Conservation (phyloP, 2,797 vertebrate species). For the Notoglanidium macrostoma region DNA sequence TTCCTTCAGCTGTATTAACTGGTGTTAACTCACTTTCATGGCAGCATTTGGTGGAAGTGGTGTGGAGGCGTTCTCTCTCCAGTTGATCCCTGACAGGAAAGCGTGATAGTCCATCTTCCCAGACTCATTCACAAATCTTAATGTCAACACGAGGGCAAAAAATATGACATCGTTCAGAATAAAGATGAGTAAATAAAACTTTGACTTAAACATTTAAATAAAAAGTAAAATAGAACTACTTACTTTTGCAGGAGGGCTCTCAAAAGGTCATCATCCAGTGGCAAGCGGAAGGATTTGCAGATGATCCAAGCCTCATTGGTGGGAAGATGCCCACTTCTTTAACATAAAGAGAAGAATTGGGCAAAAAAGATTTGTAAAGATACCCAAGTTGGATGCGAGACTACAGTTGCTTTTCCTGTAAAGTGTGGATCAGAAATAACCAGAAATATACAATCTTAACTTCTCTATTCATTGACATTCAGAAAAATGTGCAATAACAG, state of each 20-base stretch:
- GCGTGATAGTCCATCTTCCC: conserved; percentile 82
- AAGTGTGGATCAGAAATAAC: neutral
- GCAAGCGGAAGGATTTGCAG: conserved; percentile 85
- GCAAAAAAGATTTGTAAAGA: neutral
- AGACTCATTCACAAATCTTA: conserved; percentile 79
- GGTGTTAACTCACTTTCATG: conserved; percentile 74
- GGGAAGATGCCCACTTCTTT: conserved; percentile 79
- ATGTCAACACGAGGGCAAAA: conserved; percentile 37
- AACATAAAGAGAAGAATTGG: conserved; percentile 35
- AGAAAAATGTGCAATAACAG: conserved; percentile 53
- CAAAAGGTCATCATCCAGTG: conserved; percentile 80
- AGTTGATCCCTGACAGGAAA: conserved; percentile 82
- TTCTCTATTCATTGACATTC: conserved; percentile 54
- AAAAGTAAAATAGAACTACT: conserved; percentile 50
- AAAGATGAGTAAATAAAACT: neutral
- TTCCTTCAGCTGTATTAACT: conserved; percentile 10
- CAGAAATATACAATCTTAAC: conserved; percentile 53
- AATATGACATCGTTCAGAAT: neutral
- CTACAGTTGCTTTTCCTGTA: neutral
- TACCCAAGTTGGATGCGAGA: neutral
- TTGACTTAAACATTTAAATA: neutral
- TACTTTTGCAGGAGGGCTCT: conserved; percentile 77
- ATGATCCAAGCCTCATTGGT: conserved; percentile 73
- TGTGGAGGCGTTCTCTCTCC: conserved; percentile 74
- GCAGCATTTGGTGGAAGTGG: conserved; percentile 61